Base-by-base conservation (phyloP, 2,797 vertebrate species). In the Toxotes lorentzi region DNA sequence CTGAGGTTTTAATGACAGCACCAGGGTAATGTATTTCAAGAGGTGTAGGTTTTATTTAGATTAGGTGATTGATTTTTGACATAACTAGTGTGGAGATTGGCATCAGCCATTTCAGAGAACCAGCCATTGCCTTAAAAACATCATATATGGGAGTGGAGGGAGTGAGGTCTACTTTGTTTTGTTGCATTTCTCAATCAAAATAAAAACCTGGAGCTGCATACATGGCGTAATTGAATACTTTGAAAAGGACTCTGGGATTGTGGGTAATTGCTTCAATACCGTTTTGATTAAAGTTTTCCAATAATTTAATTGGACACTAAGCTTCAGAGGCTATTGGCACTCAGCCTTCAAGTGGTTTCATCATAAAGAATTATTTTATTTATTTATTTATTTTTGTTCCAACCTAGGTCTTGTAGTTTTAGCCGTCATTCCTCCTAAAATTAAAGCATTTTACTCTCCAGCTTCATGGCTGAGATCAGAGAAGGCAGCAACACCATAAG, bases 281-380 rank as follows among this genome's bases (percentile, higher is more conserved):
- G 24, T 73, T 80, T 77, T 80, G 53, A 82, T 83, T 82, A 57
- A 78, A 77, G 53, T 82, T 82, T 83, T 82, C 38, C 62, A 78
- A 74, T 81, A 66, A 27, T 67, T 77, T 70, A 71, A 83, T 73
- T 74, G 47, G 63, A 73, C 45, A 48, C 40, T 48, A 69, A 76
- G 67, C 70, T 81, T 81, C 78, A 82, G 80, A 82, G 43, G n/a
- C 45, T 78, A 68, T 65, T 81, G 69, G 60, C 23, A 35, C 16
- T 53, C 14, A 21, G 54, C 35, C 51, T 61, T 76, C 53, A 81
- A 74, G 59, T 58, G 79, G 30, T 77, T 86, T 73, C 10, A 59
- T 35, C 27, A 40, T 69, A 58, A 47, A 45, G 19, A 47, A 45
- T 38, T 74, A 10, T 38, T 30, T 38, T 27, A 27, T 27, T 27